Evolutionary conservation across 2,888 invertebrate species (phyloP), one percentile per base, ranked within the genome.

Genomic region (Ectemnius lituratus): DNA sequence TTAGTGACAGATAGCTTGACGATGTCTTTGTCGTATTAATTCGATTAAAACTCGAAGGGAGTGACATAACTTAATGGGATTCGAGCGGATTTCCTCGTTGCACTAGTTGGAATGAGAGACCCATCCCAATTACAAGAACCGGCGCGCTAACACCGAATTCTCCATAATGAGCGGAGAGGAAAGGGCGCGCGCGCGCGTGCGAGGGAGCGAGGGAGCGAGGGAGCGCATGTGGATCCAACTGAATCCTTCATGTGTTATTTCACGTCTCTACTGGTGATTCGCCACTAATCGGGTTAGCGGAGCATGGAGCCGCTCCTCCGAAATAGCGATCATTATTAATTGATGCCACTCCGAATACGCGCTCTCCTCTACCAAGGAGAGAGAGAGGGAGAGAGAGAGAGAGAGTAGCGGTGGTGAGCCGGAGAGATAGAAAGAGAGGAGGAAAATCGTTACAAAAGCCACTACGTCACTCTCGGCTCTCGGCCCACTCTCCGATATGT

Each of bases 311-410:
- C 84, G 80, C 75, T 37, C 84, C 86, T 11, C 86, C 83, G 72
- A 88, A 89, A 89, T 89, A 88, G 88, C 85, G 79, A 70, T 71
- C 80, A 83, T 86, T 81, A 87, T 81, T 86, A 85, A 87, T 86
- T 82, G 82, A 87, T 84, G 80, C 76, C 83, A 81, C 81, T 84
- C 82, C 84, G 81, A 84, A 84, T 84, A 79, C 65, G 75, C 67
- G 47, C 62, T 66, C 60, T 62, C 73, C 71, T 37, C 37, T 37
- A 69, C 52, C 74, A 27, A 65, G 1, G 37, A 8, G 6, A 37
- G 4, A 20, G 20, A 20, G 20, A 20, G 4, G 4, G n/a, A n/a
- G n/a, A n/a, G n/a, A n/a, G n/a, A n/a, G n/a, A n/a, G n/a, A n/a
- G n/a, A n/a, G 28, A 37, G 28, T 8, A 37, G 2, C 20, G 20